A percentile compares a stretch with the other conserved stretches of the same genome.
Evolutionary conservation across 2,888 invertebrate species (phyloP).

Genomic region (Calephelis perditalis): DNA sequence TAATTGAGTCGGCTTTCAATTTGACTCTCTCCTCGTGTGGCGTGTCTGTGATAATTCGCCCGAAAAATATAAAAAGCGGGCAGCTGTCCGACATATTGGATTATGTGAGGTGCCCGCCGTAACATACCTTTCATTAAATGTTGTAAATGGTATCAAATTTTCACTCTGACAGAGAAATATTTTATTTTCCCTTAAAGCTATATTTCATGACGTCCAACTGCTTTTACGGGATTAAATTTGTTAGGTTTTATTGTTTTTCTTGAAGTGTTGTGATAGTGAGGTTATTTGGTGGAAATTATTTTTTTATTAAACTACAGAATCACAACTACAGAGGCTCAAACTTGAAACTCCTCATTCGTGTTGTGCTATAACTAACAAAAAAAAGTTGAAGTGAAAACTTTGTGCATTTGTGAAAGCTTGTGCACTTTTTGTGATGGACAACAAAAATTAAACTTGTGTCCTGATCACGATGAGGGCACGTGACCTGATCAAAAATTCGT

Average conservation of each 20-base stretch:
- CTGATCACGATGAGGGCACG: no score
- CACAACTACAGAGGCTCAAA: no score
- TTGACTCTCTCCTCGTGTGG: constrained; percentile 72
- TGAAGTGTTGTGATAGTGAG: background rate
- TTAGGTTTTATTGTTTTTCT: background rate
- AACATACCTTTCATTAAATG: constrained; percentile 34
- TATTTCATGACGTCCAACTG: constrained; percentile 7
- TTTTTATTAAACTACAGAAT: no score
- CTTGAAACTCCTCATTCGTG: no score
- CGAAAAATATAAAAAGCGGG: constrained; percentile 74
- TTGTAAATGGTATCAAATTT: constrained; percentile 35
- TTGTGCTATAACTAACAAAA: no score
- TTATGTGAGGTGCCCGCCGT: constrained; percentile 44
- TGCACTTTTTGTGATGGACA: no score
- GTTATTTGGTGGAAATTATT: no score
- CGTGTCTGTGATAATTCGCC: constrained; percentile 76
- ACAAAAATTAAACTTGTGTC: no score
- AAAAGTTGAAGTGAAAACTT: no score
- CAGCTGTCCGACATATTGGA: constrained; percentile 72
- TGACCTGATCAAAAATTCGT: no score
- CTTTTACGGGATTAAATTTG: constrained; percentile 10
- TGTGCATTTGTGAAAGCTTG: no score
- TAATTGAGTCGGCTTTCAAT: constrained; percentile 78
- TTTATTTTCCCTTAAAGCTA: constrained; percentile 11
- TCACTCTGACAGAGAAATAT: constrained; percentile 24